Evolutionary conservation across 2,797 vertebrate genomes (phyloP), one percentile per base, ranked within the genome.

Genomic region (Dromococcyx pavoninus): DNA sequence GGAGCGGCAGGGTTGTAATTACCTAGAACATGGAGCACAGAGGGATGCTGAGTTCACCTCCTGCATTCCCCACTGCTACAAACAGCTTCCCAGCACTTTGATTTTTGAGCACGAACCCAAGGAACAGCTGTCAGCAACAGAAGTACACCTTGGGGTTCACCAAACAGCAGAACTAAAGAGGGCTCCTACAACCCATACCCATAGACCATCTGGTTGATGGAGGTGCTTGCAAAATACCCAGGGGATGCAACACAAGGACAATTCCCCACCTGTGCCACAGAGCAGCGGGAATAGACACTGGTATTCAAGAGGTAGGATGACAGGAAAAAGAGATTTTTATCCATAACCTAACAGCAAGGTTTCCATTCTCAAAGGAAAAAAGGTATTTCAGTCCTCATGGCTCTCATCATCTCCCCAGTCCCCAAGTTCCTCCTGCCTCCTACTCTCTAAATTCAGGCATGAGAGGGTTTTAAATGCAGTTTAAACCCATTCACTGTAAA

Each of bases 1-100:
- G 54, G 94, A 95, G 83, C 60, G 0, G 94, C 92, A 33, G 96
- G 97, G 95, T 70, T 93, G 95, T 84, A 94, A 98, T 97, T 97
- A 95, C 96, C 95, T 81, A 43, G 91, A 97, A 97, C 96, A 95
- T 18, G 86, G 93, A 97, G 97, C 96, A 96, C 97, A 97, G 95
- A 79, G 96, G 96, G 94, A 95, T 87, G 91, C 97, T 95, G 94
- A 46, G 10, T 91, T 94, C 97, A 65, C 41, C 94, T 91, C 91
- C 41, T 56, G 1, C 85, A 48, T 86, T 85, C 95, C 81, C 91
- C 84, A 89, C 46, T 3, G 75, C 83, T 83, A 91, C 81, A 50
- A 92, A 64, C 6, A 9, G 75, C 91, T 95, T 95, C 72, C 86
- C 83, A 61, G 54, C 2, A 7, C 78, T 46, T 30, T 48, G 41